These are phyloP conservation scores for Pionites leucogaster DNA, from an alignment of 2,113 vertebrate species.

Conservation along the genomic window DNA sequence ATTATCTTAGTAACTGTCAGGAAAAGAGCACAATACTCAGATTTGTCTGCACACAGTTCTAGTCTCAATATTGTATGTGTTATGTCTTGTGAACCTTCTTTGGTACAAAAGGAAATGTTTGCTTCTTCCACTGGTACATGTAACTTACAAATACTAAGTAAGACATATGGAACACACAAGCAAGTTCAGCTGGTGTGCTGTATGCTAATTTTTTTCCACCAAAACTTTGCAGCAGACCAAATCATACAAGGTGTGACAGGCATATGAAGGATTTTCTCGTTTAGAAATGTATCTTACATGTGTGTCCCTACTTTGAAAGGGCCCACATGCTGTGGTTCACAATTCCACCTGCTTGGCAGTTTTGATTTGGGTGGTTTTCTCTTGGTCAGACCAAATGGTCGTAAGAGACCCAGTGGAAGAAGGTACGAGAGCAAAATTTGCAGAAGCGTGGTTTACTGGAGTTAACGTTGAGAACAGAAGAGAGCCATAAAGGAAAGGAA, in stretches of 20 bases:
- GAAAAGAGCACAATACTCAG: not conserved
- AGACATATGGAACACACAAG: not conserved
- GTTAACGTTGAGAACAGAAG: constrained; percentile 24
- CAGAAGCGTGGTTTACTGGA: constrained; percentile 53
- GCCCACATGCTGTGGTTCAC: not conserved
- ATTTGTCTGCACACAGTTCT: constrained; percentile 6
- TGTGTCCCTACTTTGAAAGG: not conserved
- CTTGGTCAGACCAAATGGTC: not conserved
- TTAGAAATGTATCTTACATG: not conserved
- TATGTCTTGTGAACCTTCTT: constrained; percentile 70
- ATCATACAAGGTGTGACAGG: not conserved
- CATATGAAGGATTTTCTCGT: not conserved
- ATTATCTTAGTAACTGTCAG: not conserved
- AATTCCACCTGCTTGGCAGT: not conserved
- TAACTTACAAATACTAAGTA: not conserved
- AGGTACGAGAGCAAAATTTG: constrained; percentile 9
- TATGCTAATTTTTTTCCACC: not conserved
- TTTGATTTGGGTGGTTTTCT: not conserved
- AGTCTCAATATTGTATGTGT: not conserved
- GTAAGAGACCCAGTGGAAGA: constrained; percentile 62
- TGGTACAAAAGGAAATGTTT: constrained; percentile 44
- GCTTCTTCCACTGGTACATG: constrained; percentile 69
- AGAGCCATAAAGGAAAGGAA: constrained; percentile 34
- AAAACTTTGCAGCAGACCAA: not conserved
- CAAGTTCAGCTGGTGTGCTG: not conserved